A percentile compares a stretch with the other conserved stretches of the same genome.
These are phyloP conservation scores for Rhinogobio ventralis DNA, from an alignment of 2,797 vertebrate genomes.

Conservation along the genomic window DNA sequence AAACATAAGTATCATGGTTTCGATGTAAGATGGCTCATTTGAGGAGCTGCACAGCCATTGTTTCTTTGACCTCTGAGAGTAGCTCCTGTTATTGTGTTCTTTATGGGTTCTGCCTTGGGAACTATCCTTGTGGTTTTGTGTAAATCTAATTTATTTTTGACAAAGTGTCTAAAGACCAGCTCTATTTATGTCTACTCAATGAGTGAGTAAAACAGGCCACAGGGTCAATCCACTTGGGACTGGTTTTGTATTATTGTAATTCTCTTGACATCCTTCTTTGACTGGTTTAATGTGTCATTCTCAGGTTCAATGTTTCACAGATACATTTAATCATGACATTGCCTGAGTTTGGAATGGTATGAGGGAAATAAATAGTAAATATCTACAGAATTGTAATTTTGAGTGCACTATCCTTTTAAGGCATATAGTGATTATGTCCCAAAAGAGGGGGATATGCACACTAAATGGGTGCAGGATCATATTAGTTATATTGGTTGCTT, in stretches of 20 bases:
- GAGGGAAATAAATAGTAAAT: neutral
- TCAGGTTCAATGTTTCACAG: neutral
- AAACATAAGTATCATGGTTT: slow-evolving; percentile 17
- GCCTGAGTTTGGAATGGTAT: neutral
- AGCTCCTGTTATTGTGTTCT: slow-evolving; percentile 12
- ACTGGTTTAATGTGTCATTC: neutral
- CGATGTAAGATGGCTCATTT: neutral
- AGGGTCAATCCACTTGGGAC: neutral
- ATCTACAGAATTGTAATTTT: neutral
- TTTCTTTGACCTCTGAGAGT: slow-evolving; percentile 31
- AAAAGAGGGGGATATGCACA: neutral
- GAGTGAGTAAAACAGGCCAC: slow-evolving; percentile 3
- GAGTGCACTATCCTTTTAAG: neutral
- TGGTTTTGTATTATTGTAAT: slow-evolving; percentile 14
- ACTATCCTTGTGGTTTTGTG: neutral
- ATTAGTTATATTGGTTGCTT: neutral
- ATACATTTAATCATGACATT: neutral
- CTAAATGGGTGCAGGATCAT: neutral
- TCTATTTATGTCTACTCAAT: slow-evolving; percentile 21
- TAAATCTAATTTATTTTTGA: slow-evolving; percentile 20
- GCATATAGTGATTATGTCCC: neutral
- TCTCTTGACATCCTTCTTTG: neutral
- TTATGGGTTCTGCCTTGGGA: neutral
- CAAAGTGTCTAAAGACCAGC: slow-evolving; percentile 1
- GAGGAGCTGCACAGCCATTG: slow-evolving; percentile 15